Conservation (phyloP, 1,140 invertebrate species). For the Calliopsis andreniformis region DNA sequence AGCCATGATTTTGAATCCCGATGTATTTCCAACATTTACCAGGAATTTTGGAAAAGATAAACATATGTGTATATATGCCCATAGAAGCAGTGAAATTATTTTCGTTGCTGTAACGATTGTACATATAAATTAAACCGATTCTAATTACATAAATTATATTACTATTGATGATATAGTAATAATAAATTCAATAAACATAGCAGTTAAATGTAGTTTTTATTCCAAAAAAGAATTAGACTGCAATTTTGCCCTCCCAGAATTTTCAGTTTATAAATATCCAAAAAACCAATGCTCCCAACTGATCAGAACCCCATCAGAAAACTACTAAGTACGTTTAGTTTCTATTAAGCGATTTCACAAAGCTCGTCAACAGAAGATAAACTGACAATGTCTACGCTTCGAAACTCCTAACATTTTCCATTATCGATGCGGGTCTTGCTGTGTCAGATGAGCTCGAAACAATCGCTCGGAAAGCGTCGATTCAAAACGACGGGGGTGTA, state of each 20-base stretch:
- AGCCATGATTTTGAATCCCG: neutral
- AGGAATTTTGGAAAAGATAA: too few species aligned
- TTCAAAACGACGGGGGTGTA: conserved; percentile 7
- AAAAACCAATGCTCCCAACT: neutral
- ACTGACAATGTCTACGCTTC: neutral
- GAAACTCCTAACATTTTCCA: conserved; percentile 40
- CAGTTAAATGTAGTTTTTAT: too few species aligned
- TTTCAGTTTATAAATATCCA: neutral
- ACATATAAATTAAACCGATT: too few species aligned
- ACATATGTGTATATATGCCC: too few species aligned
- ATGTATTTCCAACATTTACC: neutral
- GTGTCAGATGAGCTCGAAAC: neutral
- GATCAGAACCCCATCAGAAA: neutral
- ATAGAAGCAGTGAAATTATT: too few species aligned
- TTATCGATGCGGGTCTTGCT: conserved; percentile 34
- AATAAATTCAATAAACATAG: too few species aligned
- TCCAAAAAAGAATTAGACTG: too few species aligned
- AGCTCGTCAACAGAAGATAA: neutral
- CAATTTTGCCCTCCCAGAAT: too few species aligned
- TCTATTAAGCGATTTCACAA: neutral
- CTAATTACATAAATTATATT: too few species aligned
- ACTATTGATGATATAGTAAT: too few species aligned
- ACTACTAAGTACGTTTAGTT: neutral
- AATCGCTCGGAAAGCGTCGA: conserved; percentile 1
- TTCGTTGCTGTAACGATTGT: too few species aligned